Conservation (phyloP, 2,113 vertebrate genomes). For the Rhinolophus sinicus region DNA sequence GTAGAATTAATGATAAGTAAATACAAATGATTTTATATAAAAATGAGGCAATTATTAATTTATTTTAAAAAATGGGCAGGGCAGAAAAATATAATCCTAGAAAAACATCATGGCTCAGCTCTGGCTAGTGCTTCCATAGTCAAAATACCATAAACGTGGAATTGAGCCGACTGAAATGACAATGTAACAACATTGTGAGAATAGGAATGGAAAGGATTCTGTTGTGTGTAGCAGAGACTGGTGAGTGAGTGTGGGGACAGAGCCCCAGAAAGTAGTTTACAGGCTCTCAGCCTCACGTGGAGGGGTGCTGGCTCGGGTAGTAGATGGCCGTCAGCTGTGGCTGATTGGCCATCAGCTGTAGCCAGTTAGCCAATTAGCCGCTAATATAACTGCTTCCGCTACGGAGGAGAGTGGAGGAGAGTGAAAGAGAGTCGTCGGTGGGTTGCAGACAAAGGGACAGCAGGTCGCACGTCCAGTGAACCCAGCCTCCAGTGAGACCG, state of each 20-base stretch:
- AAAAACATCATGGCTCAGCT: neutral
- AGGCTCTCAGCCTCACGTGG: too few species aligned
- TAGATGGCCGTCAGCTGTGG: too few species aligned
- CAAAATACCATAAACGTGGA: neutral
- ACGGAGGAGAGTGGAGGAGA: too few species aligned
- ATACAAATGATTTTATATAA: neutral
- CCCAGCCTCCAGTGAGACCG: too few species aligned
- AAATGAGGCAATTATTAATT: neutral
- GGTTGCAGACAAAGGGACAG: too few species aligned
- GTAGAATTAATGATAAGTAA: neutral
- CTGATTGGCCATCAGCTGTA: too few species aligned
- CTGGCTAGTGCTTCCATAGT: neutral
- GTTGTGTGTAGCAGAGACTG: neutral
- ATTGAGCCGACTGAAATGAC: neutral
- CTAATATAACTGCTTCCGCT: too few species aligned
- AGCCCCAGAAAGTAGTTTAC: too few species aligned
- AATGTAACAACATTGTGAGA: neutral
- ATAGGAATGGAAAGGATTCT: neutral
- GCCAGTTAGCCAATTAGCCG: too few species aligned
- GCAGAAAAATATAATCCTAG: neutral
- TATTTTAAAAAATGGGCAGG: neutral
- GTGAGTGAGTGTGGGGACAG: neutral
- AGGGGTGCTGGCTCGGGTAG: too few species aligned
- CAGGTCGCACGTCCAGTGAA: too few species aligned
- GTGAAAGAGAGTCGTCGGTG: too few species aligned